Percentiles rank a stretch among this genome's conserved stretches.
Conservation (phyloP, 2,888 invertebrate genomes). For the Colletes collaris region DNA sequence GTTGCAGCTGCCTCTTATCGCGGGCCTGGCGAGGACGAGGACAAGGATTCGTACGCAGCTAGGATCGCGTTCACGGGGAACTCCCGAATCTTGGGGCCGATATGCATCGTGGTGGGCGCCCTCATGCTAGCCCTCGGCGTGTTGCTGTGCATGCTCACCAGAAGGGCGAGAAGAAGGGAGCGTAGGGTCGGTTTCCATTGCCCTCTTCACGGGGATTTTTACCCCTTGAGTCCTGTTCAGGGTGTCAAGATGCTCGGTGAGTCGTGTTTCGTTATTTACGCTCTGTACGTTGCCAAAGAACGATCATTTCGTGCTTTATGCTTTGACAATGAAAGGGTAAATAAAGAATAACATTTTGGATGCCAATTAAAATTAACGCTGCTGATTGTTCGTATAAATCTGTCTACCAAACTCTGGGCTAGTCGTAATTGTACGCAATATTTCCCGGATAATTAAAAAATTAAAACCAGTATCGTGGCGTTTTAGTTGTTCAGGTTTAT, state of each 20-base stretch:
- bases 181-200: conserved; percentile 90
- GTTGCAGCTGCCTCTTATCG: conserved; percentile 88
- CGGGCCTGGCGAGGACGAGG: conserved; percentile 89
- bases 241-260: conserved; percentile 79
- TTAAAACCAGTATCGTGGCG: too few relatives aligned
- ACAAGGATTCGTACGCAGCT: conserved; percentile 88
- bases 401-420: too few relatives aligned
- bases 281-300: too few relatives aligned
- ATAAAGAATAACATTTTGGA: too few relatives aligned
- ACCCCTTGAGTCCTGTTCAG: conserved; percentile 88
- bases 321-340: too few relatives aligned
- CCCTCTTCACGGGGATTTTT: conserved; percentile 91
- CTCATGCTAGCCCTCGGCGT: conserved; percentile 88
- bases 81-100: conserved; percentile 89
- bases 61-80: conserved; percentile 90
- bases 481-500: too few relatives aligned
- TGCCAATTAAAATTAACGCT: too few relatives aligned
- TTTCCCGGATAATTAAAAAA: too few relatives aligned
- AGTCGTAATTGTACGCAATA: too few relatives aligned
- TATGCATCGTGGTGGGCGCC: conserved; percentile 89
- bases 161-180: conserved; percentile 87
- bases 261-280: conserved; percentile 29
- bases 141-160: conserved; percentile 87
- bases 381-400: too few relatives aligned
- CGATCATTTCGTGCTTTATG: too few relatives aligned